These are phyloP conservation scores for Cygnus buccinator DNA, from an alignment of 2,113 vertebrate genomes.

Conservation along the genomic window DNA sequence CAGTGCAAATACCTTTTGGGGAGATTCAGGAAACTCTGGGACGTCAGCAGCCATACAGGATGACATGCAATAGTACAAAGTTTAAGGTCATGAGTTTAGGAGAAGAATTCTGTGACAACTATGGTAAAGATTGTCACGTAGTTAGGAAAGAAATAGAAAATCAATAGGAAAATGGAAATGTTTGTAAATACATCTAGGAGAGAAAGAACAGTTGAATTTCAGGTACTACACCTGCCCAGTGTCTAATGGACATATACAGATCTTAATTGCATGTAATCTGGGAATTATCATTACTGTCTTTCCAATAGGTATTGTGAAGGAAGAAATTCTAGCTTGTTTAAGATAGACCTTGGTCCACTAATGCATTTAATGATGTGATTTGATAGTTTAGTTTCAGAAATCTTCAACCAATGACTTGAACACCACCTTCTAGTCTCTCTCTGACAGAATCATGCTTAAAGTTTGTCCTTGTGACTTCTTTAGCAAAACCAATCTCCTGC, in stretches of 20 bases:
- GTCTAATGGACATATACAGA: background rate
- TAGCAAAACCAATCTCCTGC: constrained; percentile 13
- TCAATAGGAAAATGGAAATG: background rate
- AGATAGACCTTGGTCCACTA: background rate
- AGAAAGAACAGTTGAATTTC: background rate
- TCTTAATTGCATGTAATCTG: background rate
- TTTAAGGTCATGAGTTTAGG: background rate
- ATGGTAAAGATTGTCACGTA: background rate
- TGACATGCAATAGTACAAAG: background rate
- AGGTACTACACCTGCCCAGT: background rate
- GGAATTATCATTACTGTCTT: background rate
- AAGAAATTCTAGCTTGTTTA: background rate
- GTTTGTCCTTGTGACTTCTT: constrained; percentile 17
- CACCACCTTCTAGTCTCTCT: background rate
- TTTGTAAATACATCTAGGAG: background rate
- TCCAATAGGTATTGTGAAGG: rapidly evolving
- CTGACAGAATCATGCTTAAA: background rate
- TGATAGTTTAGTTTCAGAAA: background rate
- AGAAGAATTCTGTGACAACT: background rate
- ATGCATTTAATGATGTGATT: background rate
- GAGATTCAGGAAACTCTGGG: background rate
- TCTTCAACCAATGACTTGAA: background rate
- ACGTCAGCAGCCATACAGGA: background rate
- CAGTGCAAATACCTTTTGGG: background rate
- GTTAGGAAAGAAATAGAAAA: background rate